Percentiles rank a stretch among this genome's conserved stretches.
Conservation (phyloP, 2,113 vertebrate genomes). For the Sialia sialis region DNA sequence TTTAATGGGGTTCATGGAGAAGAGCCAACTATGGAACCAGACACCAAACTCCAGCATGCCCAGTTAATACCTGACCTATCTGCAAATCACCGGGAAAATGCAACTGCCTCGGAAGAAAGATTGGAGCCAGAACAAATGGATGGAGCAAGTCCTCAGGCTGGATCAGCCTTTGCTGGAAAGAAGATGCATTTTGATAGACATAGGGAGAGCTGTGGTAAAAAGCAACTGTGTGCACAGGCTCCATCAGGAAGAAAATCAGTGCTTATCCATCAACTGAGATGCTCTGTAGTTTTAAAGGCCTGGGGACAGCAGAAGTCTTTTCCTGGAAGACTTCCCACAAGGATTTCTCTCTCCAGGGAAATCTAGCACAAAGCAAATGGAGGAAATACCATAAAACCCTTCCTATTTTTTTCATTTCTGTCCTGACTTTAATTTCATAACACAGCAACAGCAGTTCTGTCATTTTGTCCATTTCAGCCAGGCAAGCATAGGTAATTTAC, state of each 20-base stretch:
- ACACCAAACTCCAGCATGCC: background rate
- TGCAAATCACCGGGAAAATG: background rate
- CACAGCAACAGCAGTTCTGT: background rate
- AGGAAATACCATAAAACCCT: background rate
- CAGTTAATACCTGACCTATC: background rate
- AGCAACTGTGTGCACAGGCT: background rate
- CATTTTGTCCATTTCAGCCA: background rate
- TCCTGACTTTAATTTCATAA: background rate
- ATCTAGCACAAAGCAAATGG: background rate
- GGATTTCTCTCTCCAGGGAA: background rate
- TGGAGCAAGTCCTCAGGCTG: background rate
- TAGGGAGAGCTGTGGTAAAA: background rate
- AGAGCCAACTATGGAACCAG: background rate
- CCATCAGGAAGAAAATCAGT: background rate
- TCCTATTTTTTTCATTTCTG: background rate
- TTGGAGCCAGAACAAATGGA: background rate
- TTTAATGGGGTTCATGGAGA: constrained; percentile 34
- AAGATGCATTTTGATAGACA: background rate
- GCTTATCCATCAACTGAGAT: background rate
- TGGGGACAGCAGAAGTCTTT: background rate
- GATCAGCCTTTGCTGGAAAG: background rate
- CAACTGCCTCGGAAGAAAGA: background rate
- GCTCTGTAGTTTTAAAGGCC: background rate
- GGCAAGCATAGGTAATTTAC: constrained; percentile 1
- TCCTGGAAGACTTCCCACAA: background rate